Evolutionary conservation across 2,113 vertebrate species (phyloP).

Genomic region (Tragelaphus imberbis): DNA sequence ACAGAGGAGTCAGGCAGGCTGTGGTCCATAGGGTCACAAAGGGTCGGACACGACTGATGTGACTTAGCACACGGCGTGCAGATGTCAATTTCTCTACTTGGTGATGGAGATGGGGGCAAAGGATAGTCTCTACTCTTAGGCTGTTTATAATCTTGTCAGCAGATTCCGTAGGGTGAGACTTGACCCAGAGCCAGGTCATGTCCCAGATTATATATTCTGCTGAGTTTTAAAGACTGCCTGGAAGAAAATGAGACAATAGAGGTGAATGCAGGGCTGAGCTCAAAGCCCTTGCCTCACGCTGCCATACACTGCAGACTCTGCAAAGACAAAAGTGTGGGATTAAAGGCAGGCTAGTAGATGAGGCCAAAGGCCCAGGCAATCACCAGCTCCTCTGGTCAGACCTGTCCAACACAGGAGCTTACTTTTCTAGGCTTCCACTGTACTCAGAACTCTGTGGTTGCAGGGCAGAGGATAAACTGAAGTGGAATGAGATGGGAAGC

Average conservation of each 20-base stretch:
- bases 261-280: not conserved
- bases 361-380: rapidly evolving
- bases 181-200: not conserved
- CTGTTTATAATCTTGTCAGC: not conserved
- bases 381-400: not conserved
- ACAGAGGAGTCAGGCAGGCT: not conserved
- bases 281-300: not conserved
- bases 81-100: not conserved
- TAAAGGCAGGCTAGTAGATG: not conserved
- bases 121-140: not conserved
- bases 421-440: rapidly evolving
- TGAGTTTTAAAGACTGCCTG: not conserved
- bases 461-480: not conserved
- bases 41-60: rapidly evolving
- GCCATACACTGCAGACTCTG: rapidly evolving
- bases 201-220: not conserved
- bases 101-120: not conserved
- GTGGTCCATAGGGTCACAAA: not conserved
- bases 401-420: too few species aligned
- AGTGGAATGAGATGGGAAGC: not conserved
- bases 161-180: not conserved
- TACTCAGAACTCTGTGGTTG: not conserved
- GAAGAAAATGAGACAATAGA: not conserved
- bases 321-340: not conserved
- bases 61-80: not conserved